Evolutionary conservation across 2,113 vertebrate species (phyloP).

Genomic region (Dascyllus trimaculatus): DNA sequence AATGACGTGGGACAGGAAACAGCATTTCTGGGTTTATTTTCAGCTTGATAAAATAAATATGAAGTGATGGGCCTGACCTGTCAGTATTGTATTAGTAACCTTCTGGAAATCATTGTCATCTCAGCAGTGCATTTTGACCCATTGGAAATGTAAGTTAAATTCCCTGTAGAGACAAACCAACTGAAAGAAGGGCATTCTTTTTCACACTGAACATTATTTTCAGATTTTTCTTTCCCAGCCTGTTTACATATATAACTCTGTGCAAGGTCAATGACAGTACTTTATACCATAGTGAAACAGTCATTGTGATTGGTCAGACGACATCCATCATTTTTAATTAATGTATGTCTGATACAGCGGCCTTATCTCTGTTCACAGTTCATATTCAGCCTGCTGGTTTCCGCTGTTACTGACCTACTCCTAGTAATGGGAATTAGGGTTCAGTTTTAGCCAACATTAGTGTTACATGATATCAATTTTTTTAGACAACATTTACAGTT

Average conservation of each 20-base stretch:
- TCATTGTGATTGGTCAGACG: background rate
- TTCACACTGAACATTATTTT: constrained; percentile 25
- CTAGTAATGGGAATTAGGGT: background rate
- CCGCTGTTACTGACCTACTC: background rate
- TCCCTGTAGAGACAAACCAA: background rate
- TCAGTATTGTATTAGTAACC: constrained; percentile 4
- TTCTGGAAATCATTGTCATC: background rate
- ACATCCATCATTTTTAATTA: no score
- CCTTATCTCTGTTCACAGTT: background rate
- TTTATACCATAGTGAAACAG: background rate
- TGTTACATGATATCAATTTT: background rate
- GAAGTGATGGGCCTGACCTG: constrained; percentile 14
- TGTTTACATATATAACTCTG: background rate
- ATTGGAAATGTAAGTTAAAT: background rate
- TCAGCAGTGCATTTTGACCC: constrained; percentile 1
- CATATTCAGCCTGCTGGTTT: background rate
- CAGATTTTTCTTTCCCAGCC: background rate
- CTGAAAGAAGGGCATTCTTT: constrained; percentile 6
- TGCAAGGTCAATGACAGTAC: background rate
- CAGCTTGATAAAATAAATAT: constrained; percentile 37
- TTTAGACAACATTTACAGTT: background rate
- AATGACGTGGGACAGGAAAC: constrained; percentile 41
- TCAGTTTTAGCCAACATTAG: background rate
- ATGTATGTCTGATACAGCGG: no score
- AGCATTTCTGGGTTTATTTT: constrained; percentile 28